phyloP scores from a whole-genome alignment of 2,113 vertebrate species.

The Pterocles burchelli region DNA sequence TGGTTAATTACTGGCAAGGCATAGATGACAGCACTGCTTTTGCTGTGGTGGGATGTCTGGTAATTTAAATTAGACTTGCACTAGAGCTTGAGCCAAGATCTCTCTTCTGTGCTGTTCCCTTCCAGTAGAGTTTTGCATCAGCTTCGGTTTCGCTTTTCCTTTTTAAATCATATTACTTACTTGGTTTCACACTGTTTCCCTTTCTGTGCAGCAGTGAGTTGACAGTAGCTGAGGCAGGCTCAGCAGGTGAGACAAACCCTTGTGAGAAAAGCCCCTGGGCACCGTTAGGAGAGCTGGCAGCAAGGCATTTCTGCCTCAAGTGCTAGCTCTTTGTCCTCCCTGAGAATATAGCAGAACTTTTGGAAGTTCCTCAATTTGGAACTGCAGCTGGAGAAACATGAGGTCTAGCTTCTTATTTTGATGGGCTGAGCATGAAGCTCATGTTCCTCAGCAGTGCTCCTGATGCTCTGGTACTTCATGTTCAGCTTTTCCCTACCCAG shows the following conservation, averaged over 20 bases:
- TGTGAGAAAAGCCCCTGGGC: not conserved
- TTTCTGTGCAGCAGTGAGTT: not conserved
- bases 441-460: rapidly evolving
- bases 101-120: not conserved
- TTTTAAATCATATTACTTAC: not conserved
- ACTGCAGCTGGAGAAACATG: not conserved
- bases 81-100: not conserved
- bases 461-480: rapidly evolving
- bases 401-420: not conserved
- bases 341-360: not conserved
- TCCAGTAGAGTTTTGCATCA: not conserved
- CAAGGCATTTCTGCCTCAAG: not conserved
- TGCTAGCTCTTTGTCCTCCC: not conserved
- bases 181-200: not conserved
- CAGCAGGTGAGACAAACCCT: not conserved
- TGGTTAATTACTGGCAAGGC: not conserved
- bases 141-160: not conserved
- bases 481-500: rapidly evolving
- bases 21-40: not conserved
- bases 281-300: not conserved
- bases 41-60: not conserved
- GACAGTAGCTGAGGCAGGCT: not conserved
- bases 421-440: not conserved
- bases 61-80: not conserved
- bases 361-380: not conserved